A percentile compares a stretch with the other conserved stretches of the same genome.
Conservation (phyloP, 2,113 vertebrate genomes). For the Varanus komodoensis region DNA sequence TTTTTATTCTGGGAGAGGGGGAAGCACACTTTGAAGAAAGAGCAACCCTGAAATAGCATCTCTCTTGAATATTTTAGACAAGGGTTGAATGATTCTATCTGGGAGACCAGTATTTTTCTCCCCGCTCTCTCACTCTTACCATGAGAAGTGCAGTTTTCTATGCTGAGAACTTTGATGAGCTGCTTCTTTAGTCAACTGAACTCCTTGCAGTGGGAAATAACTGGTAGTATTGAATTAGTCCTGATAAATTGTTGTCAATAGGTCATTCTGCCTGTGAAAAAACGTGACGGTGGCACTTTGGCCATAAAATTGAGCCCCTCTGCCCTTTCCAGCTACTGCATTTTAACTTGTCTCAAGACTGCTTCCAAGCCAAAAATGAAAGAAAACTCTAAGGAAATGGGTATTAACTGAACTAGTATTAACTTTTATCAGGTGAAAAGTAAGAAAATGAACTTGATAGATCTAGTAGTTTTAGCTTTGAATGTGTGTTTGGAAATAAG, state of each 20-base stretch:
- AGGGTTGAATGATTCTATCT: neutral
- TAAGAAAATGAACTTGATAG: neutral
- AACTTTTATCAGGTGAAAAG: neutral
- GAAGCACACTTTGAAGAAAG: neutral
- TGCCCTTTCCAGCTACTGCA: slow-evolving; percentile 5
- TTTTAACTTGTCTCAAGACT: slow-evolving; percentile 8
- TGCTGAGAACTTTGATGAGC: neutral
- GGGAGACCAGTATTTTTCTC: neutral
- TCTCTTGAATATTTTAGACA: neutral
- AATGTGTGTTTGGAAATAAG: neutral
- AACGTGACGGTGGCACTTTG: neutral
- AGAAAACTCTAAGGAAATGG: neutral
- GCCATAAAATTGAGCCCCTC: neutral
- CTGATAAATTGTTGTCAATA: neutral
- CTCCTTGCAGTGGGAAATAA: neutral
- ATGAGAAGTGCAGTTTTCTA: no score
- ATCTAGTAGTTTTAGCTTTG: neutral
- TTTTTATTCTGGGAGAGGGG: neutral
- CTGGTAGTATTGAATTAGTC: neutral
- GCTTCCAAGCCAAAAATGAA: slow-evolving; percentile 18
- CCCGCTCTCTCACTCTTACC: neutral
- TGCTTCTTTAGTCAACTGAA: neutral
- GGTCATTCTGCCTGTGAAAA: neutral
- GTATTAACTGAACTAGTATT: neutral
- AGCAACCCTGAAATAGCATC: neutral